Evolutionary conservation across 2,113 vertebrate genomes (phyloP).

Genomic region (Apodemus sylvaticus): DNA sequence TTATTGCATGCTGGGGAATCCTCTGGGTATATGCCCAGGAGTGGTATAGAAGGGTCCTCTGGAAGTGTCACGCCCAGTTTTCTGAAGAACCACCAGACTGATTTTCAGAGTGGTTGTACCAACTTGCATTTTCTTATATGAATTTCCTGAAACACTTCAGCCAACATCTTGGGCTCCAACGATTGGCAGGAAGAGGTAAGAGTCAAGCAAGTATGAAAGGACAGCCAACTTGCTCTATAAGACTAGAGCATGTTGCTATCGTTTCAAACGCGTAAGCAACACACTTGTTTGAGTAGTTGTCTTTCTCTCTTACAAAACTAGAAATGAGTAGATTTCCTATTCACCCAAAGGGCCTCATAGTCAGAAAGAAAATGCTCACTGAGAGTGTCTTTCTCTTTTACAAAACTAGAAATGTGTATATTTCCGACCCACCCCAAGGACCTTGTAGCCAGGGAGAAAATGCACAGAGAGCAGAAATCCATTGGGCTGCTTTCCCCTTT

Average conservation of each 20-base stretch:
- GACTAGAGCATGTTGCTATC: accelerated
- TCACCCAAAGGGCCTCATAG: neutral
- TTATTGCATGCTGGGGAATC: too few relatives aligned
- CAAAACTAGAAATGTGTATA: too few relatives aligned
- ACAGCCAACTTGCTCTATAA: neutral
- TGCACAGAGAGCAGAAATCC: accelerated
- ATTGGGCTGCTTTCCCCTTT: accelerated
- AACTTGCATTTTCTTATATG: too few relatives aligned
- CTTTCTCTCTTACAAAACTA: neutral
- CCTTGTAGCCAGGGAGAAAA: neutral
- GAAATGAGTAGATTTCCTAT: too few relatives aligned
- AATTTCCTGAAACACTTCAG: neutral
- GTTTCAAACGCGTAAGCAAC: neutral
- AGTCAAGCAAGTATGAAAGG: neutral
- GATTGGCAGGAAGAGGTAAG: neutral
- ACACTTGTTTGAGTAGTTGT: neutral
- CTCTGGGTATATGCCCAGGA: too few relatives aligned
- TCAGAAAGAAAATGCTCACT: too few relatives aligned
- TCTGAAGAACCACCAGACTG: too few relatives aligned
- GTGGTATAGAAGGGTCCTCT: too few relatives aligned
- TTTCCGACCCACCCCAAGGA: too few relatives aligned
- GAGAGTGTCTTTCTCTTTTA: neutral
- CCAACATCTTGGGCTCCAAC: neutral
- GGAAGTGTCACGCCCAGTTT: too few relatives aligned
- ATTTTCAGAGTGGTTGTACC: too few relatives aligned